Evolutionary conservation across 2,888 invertebrate species (phyloP).

Genomic region (Eumerus sabulonum): DNA sequence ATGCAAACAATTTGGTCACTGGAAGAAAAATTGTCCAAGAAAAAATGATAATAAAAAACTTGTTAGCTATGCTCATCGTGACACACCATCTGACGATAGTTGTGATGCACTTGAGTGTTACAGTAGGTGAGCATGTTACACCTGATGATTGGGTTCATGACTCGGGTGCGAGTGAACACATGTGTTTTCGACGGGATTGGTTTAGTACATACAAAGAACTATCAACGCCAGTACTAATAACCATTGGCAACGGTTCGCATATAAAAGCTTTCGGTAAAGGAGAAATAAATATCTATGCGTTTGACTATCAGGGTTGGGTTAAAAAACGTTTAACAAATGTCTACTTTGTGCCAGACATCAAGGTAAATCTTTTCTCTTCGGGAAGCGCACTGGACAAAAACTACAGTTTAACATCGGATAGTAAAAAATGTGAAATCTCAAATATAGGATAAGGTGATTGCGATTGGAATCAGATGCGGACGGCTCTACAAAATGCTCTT

Average conservation of each 20-base stretch:
- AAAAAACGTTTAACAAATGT: conserved; percentile 7
- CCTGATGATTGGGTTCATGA: background rate
- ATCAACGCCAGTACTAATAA: background rate
- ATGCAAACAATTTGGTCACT: conserved; percentile 3
- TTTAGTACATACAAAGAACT: conserved; percentile 9
- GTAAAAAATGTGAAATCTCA: conserved; percentile 9
- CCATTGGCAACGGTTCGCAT: conserved; percentile 1
- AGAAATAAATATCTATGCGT: conserved; percentile 3
- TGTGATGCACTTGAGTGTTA: background rate
- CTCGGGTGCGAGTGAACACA: conserved; percentile 18
- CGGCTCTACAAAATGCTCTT: conserved; percentile 39
- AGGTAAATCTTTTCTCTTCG: too few species aligned
- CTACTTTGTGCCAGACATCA: too few species aligned
- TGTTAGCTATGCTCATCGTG: background rate
- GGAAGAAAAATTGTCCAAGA: conserved; percentile 1
- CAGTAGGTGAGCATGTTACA: background rate
- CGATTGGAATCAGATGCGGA: conserved; percentile 1
- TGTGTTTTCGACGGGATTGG: conserved; percentile 18
- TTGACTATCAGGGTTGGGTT: conserved; percentile 1
- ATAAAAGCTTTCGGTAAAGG: conserved; percentile 5
- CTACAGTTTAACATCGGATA: conserved; percentile 1
- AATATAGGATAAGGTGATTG: too few species aligned
- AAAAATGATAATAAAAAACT: background rate
- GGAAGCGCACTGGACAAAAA: conserved; percentile 22
- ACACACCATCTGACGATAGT: background rate